A percentile compares a stretch with the other conserved stretches of the same genome.
Conservation (phyloP, 2,888 invertebrate species). For the Girardia tigrina region DNA sequence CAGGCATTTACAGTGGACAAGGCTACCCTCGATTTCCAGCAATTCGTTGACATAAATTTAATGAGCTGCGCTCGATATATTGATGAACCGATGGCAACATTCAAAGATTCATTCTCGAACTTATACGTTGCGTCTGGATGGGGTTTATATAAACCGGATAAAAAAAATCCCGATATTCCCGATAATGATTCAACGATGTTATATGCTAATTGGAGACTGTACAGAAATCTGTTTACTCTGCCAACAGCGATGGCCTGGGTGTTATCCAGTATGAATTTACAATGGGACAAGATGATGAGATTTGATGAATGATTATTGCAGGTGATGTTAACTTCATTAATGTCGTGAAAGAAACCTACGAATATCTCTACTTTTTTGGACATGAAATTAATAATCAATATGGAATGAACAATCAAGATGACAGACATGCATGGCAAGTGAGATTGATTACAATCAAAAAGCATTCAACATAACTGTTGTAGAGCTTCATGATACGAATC, state of each 20-base stretch:
- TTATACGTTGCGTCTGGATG: neutral
- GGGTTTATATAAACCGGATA: slow-evolving; percentile 11
- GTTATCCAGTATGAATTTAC: neutral
- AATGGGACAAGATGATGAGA: neutral
- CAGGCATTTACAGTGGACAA: neutral
- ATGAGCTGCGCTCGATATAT: slow-evolving; percentile 24
- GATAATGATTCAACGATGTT: slow-evolving; percentile 25
- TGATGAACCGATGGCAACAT: slow-evolving; percentile 17
- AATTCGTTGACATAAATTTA: neutral
- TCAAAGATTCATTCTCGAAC: neutral
- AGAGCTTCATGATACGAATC: no score
- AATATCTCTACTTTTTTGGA: neutral
- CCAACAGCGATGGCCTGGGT: neutral
- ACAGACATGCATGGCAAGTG: neutral
- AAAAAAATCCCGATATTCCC: slow-evolving; percentile 5
- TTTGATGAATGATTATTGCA: neutral
- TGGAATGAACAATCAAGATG: slow-evolving; percentile 10
- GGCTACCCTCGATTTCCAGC: neutral
- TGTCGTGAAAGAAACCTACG: neutral
- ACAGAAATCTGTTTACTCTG: neutral
- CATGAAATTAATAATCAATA: slow-evolving; percentile 19
- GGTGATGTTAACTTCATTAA: neutral
- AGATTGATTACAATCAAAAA: no score
- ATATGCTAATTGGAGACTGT: slow-evolving; percentile 8
- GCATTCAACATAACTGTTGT: no score